Conservation (phyloP, 2,113 vertebrate species). For the Mesitornis unicolor region DNA sequence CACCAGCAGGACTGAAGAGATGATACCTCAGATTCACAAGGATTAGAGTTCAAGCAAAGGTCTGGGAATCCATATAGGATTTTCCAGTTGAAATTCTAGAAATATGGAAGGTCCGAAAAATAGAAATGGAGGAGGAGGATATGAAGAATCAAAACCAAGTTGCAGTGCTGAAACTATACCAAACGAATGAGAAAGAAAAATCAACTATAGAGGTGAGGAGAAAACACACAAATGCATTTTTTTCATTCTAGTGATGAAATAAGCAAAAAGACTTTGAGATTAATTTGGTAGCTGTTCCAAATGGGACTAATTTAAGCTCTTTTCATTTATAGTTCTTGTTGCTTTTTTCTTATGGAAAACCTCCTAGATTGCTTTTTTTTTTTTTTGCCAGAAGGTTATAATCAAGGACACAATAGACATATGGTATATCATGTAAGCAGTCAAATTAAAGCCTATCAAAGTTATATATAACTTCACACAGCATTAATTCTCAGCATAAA, state of each 20-base stretch:
- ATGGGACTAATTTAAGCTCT: background rate
- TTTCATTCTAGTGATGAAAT: background rate
- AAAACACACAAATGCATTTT: background rate
- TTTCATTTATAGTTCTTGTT: background rate
- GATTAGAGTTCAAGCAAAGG: background rate
- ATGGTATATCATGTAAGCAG: background rate
- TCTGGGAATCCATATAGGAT: background rate
- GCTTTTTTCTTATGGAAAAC: background rate
- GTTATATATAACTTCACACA: background rate
- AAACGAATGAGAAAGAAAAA: background rate
- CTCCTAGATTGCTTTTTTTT: background rate
- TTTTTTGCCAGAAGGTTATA: background rate
- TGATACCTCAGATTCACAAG: background rate
- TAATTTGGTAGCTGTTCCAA: background rate
- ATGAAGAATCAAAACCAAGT: background rate
- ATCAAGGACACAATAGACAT: constrained; percentile 7
- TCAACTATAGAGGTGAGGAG: background rate
- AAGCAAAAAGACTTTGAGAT: background rate
- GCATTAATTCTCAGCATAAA: constrained; percentile 11
- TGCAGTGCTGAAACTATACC: background rate
- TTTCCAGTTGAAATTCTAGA: background rate
- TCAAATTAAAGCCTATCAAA: background rate
- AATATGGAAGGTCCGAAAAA: background rate
- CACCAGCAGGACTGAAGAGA: background rate
- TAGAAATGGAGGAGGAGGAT: background rate